phyloP scores from a whole-genome alignment of 2,797 vertebrate species.

The Chaunax sp. region DNA sequence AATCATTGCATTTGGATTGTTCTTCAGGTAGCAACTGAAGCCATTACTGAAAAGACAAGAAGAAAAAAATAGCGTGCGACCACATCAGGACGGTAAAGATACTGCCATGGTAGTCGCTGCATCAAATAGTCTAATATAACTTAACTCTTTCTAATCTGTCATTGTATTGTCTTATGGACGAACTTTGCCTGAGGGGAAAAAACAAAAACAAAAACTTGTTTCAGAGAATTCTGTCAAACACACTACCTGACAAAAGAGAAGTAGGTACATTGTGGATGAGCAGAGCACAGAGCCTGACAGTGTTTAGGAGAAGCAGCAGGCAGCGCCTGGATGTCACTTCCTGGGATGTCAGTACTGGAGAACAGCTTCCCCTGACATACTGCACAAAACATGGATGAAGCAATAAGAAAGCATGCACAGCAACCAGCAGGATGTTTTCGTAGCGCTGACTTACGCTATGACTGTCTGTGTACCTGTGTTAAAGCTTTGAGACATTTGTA shows the following conservation, averaged over 20 bases:
- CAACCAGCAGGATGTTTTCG: not conserved
- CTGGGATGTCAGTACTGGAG: slow-evolving; percentile 37
- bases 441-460: not conserved
- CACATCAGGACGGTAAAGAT: too few species aligned
- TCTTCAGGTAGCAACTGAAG: slow-evolving; percentile 61
- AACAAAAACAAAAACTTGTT: too few species aligned
- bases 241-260: slow-evolving; percentile 56
- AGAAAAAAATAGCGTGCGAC: not conserved
- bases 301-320: slow-evolving; percentile 60
- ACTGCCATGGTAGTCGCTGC: not conserved
- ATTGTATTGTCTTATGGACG: not conserved
- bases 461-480: slow-evolving; percentile 28
- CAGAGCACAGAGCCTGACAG: slow-evolving; percentile 69
- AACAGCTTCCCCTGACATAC: slow-evolving; percentile 55
- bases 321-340: not conserved
- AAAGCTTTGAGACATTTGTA: not conserved
- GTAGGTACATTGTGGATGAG: slow-evolving; percentile 68
- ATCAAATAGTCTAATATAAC: not conserved
- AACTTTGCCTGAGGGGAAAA: too few species aligned
- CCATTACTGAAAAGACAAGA: slow-evolving; percentile 20
- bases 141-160: not conserved
- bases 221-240: not conserved
- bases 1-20: slow-evolving; percentile 31
- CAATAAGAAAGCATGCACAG: not conserved
- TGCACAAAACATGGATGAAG: slow-evolving; percentile 5